phyloP scores from a whole-genome alignment of 1,140 invertebrate genomes.

The Anastrepha ludens region DNA sequence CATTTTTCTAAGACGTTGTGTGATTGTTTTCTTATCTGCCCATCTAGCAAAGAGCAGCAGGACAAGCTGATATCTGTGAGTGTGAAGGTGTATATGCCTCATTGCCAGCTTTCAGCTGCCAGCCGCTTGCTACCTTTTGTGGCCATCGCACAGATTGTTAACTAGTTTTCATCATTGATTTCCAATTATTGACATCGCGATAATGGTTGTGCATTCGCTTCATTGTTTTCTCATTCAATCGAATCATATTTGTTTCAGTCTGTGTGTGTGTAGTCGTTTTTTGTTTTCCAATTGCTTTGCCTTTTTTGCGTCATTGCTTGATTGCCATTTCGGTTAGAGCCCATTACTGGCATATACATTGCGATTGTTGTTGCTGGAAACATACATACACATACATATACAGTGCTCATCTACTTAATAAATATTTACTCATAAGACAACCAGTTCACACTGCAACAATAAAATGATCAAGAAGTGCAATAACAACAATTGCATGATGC shows the following conservation, averaged over 20 bases:
- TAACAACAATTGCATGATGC: background rate
- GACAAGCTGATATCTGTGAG: background rate
- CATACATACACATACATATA: background rate
- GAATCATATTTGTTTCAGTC: background rate
- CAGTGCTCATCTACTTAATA: background rate
- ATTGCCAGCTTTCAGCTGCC: background rate
- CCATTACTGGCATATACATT: slow-evolving; percentile 4
- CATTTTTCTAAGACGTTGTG: background rate
- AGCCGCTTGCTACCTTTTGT: background rate
- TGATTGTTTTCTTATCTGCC: slow-evolving; percentile 13
- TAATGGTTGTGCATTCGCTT: slow-evolving; percentile 40
- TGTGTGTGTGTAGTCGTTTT: background rate
- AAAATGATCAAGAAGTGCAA: background rate
- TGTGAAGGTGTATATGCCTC: background rate
- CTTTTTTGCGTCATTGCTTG: slow-evolving; percentile 37
- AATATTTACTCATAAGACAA: background rate
- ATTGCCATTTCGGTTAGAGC: background rate
- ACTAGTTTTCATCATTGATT: slow-evolving; percentile 49
- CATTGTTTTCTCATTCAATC: background rate
- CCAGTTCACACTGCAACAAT: background rate
- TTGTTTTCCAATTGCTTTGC: slow-evolving; percentile 20
- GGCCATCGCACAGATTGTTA: slow-evolving; percentile 5
- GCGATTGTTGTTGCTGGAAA: background rate
- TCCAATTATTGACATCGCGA: slow-evolving; percentile 44
- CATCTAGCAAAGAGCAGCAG: background rate